Conservation (phyloP, 2,797 vertebrate species). For the Acanthurus tractus region DNA sequence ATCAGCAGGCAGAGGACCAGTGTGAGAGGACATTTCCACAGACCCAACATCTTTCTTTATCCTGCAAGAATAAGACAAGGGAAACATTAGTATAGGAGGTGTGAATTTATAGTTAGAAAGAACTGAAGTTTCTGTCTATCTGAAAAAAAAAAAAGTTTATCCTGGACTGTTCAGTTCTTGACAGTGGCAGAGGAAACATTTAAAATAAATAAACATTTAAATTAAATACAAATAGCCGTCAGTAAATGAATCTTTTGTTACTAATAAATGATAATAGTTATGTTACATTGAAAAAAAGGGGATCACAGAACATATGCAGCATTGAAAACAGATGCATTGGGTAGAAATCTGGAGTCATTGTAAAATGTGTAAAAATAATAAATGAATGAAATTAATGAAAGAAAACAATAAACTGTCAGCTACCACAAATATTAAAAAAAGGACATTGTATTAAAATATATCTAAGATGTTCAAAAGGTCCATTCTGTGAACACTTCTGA, state of each 20-base stretch:
- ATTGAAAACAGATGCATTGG: not conserved
- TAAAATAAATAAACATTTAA: not conserved
- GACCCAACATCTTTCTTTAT: conserved; percentile 42
- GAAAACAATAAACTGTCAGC: not conserved
- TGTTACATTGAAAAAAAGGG: not conserved
- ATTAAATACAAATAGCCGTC: not conserved
- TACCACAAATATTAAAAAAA: not conserved
- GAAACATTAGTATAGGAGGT: not conserved
- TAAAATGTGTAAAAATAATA: not conserved
- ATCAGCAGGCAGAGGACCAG: conserved; percentile 75
- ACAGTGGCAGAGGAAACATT: not conserved
- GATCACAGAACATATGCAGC: not conserved
- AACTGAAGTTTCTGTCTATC: too few species aligned
- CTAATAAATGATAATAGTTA: not conserved
- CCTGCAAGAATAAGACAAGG: conserved; percentile 58
- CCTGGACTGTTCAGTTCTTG: too few species aligned
- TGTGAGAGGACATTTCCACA: conserved; percentile 40
- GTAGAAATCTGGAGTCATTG: not conserved
- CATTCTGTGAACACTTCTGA: not conserved
- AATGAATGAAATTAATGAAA: not conserved
- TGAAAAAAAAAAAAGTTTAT: too few species aligned
- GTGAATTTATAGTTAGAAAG: not conserved
- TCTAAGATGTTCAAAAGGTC: not conserved
- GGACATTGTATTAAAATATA: not conserved
- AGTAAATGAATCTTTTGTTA: not conserved